phyloP scores from a whole-genome alignment of 2,797 vertebrate species.

The Thamnophis elegans region DNA sequence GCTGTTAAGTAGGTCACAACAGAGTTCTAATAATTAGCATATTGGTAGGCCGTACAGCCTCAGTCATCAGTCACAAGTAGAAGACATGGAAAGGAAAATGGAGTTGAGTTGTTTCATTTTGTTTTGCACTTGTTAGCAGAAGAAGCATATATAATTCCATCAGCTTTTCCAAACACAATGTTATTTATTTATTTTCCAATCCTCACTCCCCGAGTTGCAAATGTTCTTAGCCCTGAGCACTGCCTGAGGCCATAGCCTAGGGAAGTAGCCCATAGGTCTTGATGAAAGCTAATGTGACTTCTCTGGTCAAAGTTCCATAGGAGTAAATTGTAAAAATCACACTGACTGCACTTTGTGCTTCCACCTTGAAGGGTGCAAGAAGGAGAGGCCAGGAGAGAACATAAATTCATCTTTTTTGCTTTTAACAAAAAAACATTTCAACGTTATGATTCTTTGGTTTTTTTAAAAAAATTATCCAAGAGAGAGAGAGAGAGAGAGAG shows the following conservation, averaged over 20 bases:
- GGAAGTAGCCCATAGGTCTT: slow-evolving; percentile 72
- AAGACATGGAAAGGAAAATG: slow-evolving; percentile 33
- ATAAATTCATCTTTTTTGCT: neutral
- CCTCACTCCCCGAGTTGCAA: slow-evolving; percentile 56
- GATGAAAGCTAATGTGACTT: slow-evolving; percentile 72
- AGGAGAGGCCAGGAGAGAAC: slow-evolving; percentile 49
- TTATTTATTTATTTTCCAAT: slow-evolving; percentile 37
- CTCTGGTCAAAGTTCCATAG: slow-evolving; percentile 70
- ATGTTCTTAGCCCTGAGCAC: slow-evolving; percentile 72
- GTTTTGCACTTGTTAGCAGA: slow-evolving; percentile 51
- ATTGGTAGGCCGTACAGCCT: slow-evolving; percentile 59
- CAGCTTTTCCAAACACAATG: slow-evolving; percentile 28
- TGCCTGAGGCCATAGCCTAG: slow-evolving; percentile 75
- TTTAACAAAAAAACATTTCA: slow-evolving; percentile 32
- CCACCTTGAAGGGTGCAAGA: slow-evolving; percentile 66
- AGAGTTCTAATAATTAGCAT: slow-evolving; percentile 65
- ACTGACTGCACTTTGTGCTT: slow-evolving; percentile 63
- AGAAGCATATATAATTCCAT: slow-evolving; percentile 39
- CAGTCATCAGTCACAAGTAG: slow-evolving; percentile 43
- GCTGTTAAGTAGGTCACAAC: slow-evolving; percentile 72
- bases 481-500: slow-evolving; percentile 53
- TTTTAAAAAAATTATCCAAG: slow-evolving; percentile 7
- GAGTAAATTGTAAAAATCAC: slow-evolving; percentile 70
- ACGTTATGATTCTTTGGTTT: slow-evolving; percentile 57
- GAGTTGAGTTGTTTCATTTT: slow-evolving; percentile 47